Conservation (phyloP, 2,113 vertebrate species). For the Hylia prasina region DNA sequence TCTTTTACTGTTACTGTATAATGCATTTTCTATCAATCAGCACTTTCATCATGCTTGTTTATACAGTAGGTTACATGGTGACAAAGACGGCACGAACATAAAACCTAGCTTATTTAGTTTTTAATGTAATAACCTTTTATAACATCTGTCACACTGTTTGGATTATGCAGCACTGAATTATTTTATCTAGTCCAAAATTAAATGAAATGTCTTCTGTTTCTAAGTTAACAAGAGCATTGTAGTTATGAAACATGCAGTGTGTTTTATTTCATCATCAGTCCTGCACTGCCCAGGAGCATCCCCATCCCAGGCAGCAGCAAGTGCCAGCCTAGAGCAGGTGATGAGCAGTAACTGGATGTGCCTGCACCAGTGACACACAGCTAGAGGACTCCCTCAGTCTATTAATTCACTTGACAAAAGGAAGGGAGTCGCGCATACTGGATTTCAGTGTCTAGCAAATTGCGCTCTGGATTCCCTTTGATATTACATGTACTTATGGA, state of each 20-base stretch:
- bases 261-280: slow-evolving; percentile 13
- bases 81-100: neutral
- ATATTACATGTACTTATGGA: slow-evolving; percentile 66
- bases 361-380: slow-evolving; percentile 25
- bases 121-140: slow-evolving; percentile 62
- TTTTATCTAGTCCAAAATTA: slow-evolving; percentile 55
- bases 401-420: slow-evolving; percentile 50
- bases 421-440: slow-evolving; percentile 15
- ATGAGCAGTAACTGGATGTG: neutral
- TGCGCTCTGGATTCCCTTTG: slow-evolving; percentile 55
- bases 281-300: neutral
- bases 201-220: slow-evolving; percentile 53
- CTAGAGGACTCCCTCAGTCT: slow-evolving; percentile 63
- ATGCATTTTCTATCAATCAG: slow-evolving; percentile 57
- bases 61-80: slow-evolving; percentile 3
- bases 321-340: neutral
- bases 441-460: slow-evolving; percentile 50
- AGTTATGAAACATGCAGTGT: neutral
- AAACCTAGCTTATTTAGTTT: slow-evolving; percentile 52
- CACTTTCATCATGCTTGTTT: slow-evolving; percentile 51
- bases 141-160: slow-evolving; percentile 41
- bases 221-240: neutral
- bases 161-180: neutral
- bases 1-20: slow-evolving; percentile 44
- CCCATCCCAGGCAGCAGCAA: neutral